These are phyloP conservation scores for Sinodicranocentrus sp. DNA, from an alignment of 2,888 invertebrate genomes.

Conservation along the genomic window DNA sequence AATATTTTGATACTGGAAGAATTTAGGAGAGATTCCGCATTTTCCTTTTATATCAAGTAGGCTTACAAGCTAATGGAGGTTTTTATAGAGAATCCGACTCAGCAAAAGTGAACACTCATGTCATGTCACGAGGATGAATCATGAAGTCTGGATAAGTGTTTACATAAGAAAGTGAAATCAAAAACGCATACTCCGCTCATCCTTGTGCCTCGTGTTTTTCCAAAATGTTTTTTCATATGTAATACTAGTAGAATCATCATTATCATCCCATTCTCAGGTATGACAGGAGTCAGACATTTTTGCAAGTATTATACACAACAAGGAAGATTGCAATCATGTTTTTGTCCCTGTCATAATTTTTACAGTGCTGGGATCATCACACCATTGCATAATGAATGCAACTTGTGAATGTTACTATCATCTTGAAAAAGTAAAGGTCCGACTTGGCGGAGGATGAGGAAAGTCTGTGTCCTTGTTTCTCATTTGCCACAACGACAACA, in stretches of 20 bases:
- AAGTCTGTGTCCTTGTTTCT: background rate
- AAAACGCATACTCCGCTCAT: too few species aligned
- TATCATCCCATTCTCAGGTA: background rate
- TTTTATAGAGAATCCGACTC: too few species aligned
- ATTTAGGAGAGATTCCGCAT: background rate
- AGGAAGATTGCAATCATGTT: slow-evolving; percentile 18
- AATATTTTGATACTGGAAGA: slow-evolving; percentile 40
- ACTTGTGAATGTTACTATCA: too few species aligned
- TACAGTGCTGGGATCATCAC: too few species aligned
- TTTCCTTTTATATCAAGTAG: too few species aligned
- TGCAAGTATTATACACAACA: slow-evolving; percentile 17
- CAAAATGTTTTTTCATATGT: too few species aligned
- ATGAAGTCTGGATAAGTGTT: background rate
- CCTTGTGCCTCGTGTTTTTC: background rate
- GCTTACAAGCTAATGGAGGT: too few species aligned
- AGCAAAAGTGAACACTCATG: too few species aligned
- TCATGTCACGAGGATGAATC: too few species aligned
- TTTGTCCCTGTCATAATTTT: slow-evolving; percentile 21
- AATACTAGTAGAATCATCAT: background rate
- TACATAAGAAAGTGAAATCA: too few species aligned
- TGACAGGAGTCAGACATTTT: slow-evolving; percentile 23
- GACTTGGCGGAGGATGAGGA: background rate
- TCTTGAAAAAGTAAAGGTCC: background rate
- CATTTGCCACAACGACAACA: slow-evolving; percentile 27
- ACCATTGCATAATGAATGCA: too few species aligned